Conservation (phyloP, 2,888 invertebrate genomes). For the Chymomyza fuscimana region DNA sequence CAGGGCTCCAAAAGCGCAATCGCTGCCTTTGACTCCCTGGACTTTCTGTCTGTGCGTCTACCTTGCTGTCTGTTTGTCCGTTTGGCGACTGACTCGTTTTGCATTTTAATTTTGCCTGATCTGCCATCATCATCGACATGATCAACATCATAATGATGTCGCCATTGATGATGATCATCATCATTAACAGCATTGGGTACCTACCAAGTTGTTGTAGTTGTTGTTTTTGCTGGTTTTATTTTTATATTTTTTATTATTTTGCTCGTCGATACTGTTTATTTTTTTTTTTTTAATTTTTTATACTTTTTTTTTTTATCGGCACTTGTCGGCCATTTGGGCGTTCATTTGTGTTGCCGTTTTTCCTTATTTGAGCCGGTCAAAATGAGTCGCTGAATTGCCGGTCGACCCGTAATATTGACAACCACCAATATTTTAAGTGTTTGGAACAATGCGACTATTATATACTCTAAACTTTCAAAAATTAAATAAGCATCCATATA, state of each 20-base stretch:
- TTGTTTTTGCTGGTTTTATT: constrained; percentile 33
- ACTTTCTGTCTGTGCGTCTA: constrained; percentile 4
- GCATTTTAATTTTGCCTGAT: constrained; percentile 71
- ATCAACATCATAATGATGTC: constrained; percentile 26
- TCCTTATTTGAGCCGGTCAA: constrained; percentile 46
- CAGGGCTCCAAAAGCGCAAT: background rate
- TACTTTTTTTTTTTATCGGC: constrained; percentile 51
- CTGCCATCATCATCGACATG: constrained; percentile 52
- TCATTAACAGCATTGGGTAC: background rate
- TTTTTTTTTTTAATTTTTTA: constrained; percentile 7
- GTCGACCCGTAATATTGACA: background rate
- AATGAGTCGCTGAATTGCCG: background rate
- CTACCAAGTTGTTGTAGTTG: constrained; percentile 22
- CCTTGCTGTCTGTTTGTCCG: constrained; percentile 13
- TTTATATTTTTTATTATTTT: constrained; percentile 70
- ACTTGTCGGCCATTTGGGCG: constrained; percentile 57
- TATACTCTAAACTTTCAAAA: no score
- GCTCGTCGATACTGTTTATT: constrained; percentile 45
- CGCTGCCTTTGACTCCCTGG: constrained; percentile 41
- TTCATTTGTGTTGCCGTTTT: constrained; percentile 45
- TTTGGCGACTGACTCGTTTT: constrained; percentile 64
- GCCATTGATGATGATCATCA: constrained; percentile 21
- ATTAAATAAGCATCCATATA: no score
- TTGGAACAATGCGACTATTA: no score
- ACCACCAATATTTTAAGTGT: background rate